A percentile compares a stretch with the other conserved stretches of the same genome.
These are phyloP conservation scores for Tauraco hartlaubi DNA, from an alignment of 2,797 vertebrate species.

Conservation along the genomic window DNA sequence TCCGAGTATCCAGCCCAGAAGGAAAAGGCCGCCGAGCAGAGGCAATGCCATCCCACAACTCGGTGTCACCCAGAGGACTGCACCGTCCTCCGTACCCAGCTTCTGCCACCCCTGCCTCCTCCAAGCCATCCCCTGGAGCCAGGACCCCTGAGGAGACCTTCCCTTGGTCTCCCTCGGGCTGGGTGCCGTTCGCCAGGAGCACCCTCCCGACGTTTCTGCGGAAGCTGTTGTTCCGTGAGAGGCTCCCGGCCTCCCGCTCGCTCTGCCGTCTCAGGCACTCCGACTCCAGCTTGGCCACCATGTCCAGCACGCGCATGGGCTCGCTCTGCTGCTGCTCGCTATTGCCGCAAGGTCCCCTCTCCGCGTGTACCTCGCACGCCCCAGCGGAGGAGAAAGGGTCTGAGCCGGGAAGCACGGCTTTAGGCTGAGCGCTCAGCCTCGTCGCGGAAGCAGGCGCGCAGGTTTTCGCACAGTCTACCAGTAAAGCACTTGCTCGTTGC, in stretches of 20 bases:
- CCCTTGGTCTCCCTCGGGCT: background rate
- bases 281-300: conserved; percentile 94
- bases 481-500: conserved; percentile 84
- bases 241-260: conserved; percentile 77
- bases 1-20: conserved; percentile 8
- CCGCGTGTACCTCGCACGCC: conserved; percentile 45
- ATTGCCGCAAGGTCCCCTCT: conserved; percentile 44
- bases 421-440: conserved; percentile 76
- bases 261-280: conserved; percentile 87
- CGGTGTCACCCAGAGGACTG: background rate
- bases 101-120: background rate
- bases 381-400: conserved; percentile 49
- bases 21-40: conserved; percentile 25
- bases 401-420: background rate
- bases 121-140: background rate
- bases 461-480: conserved; percentile 82
- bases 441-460: conserved; percentile 30
- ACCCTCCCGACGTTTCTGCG: conserved; percentile 88
- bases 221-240: conserved; percentile 91
- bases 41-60: conserved; percentile 42
- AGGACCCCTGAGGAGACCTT: background rate
- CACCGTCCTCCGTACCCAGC: background rate
- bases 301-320: conserved; percentile 89
- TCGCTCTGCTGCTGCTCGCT: conserved; percentile 81
- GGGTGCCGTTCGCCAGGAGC: conserved; percentile 79